Conservation (phyloP, 2,797 vertebrate genomes). For the Tangara arthus region DNA sequence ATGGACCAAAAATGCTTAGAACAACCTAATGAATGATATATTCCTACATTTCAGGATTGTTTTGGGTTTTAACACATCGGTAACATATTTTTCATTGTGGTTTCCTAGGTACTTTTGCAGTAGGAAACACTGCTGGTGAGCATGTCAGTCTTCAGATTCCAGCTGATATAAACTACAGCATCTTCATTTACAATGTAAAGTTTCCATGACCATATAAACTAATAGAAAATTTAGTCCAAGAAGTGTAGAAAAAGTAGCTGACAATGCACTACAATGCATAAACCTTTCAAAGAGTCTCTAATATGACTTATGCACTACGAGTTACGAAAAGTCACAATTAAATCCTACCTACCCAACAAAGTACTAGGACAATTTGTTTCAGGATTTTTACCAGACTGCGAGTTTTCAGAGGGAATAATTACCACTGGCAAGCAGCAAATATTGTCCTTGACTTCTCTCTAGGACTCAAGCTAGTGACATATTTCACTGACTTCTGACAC, state of each 20-base stretch:
- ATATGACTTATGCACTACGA: neutral
- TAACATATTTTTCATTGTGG: neutral
- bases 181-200: neutral
- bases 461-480: neutral
- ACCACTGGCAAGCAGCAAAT: neutral
- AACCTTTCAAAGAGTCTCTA: neutral
- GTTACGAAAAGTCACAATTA: neutral
- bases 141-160: neutral
- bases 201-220: neutral
- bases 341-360: neutral
- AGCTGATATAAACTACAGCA: neutral
- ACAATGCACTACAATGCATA: neutral
- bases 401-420: neutral
- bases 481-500: neutral
- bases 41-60: neutral
- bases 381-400: neutral
- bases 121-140: neutral
- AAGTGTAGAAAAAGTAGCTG: neutral
- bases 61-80: neutral
- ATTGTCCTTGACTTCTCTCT: neutral
- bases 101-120: neutral
- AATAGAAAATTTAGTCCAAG: neutral
- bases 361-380: neutral
- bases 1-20: neutral
- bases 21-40: neutral